Percentiles rank a stretch among this genome's conserved stretches.
Evolutionary conservation across 1,140 invertebrate species (phyloP).

Genomic region (Macrobrachium rosenbergii): DNA sequence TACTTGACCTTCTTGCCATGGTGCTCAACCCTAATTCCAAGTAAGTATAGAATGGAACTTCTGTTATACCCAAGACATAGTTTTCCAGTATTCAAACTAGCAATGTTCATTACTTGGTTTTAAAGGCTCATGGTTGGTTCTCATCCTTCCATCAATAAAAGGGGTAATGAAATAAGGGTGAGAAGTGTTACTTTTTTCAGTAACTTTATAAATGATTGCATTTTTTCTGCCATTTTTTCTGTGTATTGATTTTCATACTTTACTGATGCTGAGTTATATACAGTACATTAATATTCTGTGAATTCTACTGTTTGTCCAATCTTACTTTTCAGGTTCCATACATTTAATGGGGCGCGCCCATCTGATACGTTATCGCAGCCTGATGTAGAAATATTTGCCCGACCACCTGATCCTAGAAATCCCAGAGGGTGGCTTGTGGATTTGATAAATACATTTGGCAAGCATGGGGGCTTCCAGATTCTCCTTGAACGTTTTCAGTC

Average conservation of each 20-base stretch:
- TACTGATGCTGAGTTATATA: too few relatives aligned
- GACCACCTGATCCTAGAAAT: conserved; percentile 62
- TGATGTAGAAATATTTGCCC: conserved; percentile 76
- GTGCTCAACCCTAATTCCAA: conserved; percentile 94
- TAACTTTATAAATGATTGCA: background rate
- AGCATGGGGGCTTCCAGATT: conserved; percentile 88
- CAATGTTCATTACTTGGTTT: too few relatives aligned
- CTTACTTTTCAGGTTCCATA: conserved; percentile 84
- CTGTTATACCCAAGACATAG: background rate
- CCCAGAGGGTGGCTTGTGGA: conserved; percentile 95
- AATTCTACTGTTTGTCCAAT: conserved; percentile 26
- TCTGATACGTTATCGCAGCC: conserved; percentile 82
- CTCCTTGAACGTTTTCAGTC: conserved; percentile 88
- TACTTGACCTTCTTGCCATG: conserved; percentile 93
- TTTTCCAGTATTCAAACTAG: background rate
- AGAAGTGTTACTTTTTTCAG: background rate
- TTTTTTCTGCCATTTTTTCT: background rate
- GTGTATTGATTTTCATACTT: conserved; percentile 67
- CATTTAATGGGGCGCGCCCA: conserved; percentile 86
- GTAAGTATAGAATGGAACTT: conserved; percentile 71
- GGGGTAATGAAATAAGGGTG: too few relatives aligned
- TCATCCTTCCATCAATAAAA: too few relatives aligned
- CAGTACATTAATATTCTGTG: background rate
- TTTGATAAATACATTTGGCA: conserved; percentile 94
- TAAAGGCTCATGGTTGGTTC: too few relatives aligned